Percentiles rank a stretch among this genome's conserved stretches.
Evolutionary conservation across 1,140 invertebrate species (phyloP).

Genomic region (Mycetomoellerius zeteki): DNA sequence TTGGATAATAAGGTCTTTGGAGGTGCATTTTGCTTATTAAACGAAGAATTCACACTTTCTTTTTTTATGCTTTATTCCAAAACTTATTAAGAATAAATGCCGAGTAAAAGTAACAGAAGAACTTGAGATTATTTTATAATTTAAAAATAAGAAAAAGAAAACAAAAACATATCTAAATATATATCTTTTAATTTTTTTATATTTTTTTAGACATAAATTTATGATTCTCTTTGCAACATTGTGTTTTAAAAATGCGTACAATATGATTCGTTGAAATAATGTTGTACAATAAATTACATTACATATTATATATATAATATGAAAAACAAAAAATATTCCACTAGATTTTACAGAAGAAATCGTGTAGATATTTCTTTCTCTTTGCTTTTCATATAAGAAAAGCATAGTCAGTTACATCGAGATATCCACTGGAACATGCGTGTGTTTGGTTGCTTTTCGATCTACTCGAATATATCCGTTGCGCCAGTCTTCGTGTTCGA

Average conservation of each 20-base stretch:
- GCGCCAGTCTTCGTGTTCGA: constrained; percentile 47
- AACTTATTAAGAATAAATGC: background rate
- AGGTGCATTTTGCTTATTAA: constrained; percentile 40
- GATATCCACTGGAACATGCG: constrained; percentile 31
- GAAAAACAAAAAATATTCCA: background rate
- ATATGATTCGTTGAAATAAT: background rate
- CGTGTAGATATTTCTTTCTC: constrained; percentile 16
- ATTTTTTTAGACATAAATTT: background rate
- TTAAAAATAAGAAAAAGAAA: constrained; percentile 3
- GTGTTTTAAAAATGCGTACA: background rate
- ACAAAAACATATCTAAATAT: background rate
- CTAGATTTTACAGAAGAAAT: background rate
- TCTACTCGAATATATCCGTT: constrained; percentile 48
- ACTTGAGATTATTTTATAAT: background rate
- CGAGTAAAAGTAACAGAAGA: background rate
- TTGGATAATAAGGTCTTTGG: background rate
- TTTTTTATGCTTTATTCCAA: background rate
- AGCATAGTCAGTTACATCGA: constrained; percentile 34
- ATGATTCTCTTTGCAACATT: background rate
- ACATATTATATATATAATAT: constrained; percentile 17
- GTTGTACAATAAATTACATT: constrained; percentile 2
- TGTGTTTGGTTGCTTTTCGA: constrained; percentile 45
- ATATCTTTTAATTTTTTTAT: background rate
- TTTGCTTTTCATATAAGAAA: constrained; percentile 19
- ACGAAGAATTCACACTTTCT: background rate